A percentile compares a stretch with the other conserved stretches of the same genome.
Conservation (phyloP, 2,888 invertebrate genomes). For the Prionchulus punctatus region DNA sequence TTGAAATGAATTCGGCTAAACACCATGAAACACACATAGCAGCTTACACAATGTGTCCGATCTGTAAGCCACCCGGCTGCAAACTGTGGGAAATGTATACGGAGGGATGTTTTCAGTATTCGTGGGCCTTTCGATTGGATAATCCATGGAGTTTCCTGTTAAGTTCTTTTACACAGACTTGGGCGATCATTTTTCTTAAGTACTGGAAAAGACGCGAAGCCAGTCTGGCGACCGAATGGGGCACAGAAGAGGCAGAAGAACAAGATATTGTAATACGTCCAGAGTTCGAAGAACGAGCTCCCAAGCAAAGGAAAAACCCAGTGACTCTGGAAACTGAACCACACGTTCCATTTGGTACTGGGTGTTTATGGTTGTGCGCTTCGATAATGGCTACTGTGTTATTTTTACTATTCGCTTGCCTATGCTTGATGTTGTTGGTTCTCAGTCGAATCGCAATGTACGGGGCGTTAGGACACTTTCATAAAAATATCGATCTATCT, state of each 20-base stretch:
- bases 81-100: neutral
- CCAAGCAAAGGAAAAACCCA: neutral
- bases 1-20: too few species aligned
- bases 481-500: too few species aligned
- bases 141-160: neutral
- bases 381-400: neutral
- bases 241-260: slow-evolving; percentile 38
- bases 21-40: too few species aligned
- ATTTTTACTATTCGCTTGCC: neutral
- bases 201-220: slow-evolving; percentile 1
- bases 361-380: neutral
- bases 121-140: neutral
- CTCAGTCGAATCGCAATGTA: neutral
- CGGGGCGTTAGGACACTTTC: neutral
- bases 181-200: neutral
- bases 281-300: slow-evolving; percentile 7
- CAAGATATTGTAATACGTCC: slow-evolving; percentile 40
- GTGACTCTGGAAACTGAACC: neutral
- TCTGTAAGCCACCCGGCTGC: neutral
- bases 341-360: neutral
- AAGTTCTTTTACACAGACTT: neutral
- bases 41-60: neutral
- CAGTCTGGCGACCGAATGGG: neutral
- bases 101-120: neutral
- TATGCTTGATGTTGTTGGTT: neutral